These are phyloP conservation scores for Conus betulinus DNA, from an alignment of 1,140 invertebrate species.

Conservation along the genomic window DNA sequence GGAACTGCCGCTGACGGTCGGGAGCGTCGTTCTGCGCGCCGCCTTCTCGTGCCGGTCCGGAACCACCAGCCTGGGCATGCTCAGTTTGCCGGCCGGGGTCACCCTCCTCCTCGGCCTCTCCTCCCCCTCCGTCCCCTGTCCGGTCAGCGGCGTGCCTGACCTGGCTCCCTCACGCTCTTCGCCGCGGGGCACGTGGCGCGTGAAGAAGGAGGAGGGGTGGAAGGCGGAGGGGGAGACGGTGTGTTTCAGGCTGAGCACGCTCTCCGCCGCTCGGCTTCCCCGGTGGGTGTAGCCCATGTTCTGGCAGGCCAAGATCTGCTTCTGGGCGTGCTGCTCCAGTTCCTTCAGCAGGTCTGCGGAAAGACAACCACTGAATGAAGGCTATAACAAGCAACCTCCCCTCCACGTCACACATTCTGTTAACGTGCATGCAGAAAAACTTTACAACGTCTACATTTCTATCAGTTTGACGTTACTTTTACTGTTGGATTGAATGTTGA, in stretches of 20 bases:
- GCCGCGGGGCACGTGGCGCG: neutral
- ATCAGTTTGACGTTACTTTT: too few species aligned
- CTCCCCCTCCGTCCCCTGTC: neutral
- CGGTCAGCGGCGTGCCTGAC: neutral
- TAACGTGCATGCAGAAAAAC: too few species aligned
- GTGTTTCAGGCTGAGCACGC: constrained; percentile 37
- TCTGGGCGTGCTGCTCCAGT: constrained; percentile 30
- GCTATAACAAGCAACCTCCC: too few species aligned
- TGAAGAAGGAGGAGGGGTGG: constrained; percentile 26
- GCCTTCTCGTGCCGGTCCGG: constrained; percentile 27
- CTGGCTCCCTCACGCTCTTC: neutral
- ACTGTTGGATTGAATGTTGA: too few species aligned
- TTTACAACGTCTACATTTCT: too few species aligned
- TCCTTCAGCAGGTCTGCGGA: constrained; percentile 20
- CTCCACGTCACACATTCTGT: too few species aligned
- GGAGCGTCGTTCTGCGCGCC: constrained; percentile 11
- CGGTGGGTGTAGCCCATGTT: constrained; percentile 33
- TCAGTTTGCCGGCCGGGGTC: constrained; percentile 24
- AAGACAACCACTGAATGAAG: neutral
- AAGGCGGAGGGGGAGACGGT: constrained; percentile 28
- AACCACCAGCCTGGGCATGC: constrained; percentile 19
- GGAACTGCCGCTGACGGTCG: constrained; percentile 29
- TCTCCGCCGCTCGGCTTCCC: constrained; percentile 36
- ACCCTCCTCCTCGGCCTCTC: neutral
- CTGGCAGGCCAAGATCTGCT: constrained; percentile 40